Evolutionary conservation across 2,888 invertebrate species (phyloP).

Genomic region (Entomobrya multifasciata): DNA sequence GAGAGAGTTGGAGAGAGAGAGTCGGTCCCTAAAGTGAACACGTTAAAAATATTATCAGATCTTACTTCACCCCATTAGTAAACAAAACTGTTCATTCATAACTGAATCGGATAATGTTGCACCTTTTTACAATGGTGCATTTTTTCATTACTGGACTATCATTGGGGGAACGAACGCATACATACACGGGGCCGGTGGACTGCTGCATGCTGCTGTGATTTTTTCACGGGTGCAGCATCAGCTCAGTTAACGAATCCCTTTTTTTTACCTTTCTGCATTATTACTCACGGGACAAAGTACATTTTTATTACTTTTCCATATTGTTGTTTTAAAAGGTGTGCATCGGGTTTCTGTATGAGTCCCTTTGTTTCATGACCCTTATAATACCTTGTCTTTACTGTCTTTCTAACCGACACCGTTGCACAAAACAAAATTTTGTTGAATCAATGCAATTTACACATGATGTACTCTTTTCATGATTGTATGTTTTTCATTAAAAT

Average conservation of each 20-base stretch:
- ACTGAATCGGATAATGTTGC: conserved; percentile 47
- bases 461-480: background rate
- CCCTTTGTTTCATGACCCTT: conserved; percentile 1
- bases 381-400: background rate
- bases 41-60: conserved; percentile 59
- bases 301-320: conserved; percentile 27
- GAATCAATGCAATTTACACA: background rate
- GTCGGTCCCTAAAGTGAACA: conserved; percentile 63
- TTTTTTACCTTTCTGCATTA: conserved; percentile 13
- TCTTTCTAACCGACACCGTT: conserved; percentile 1
- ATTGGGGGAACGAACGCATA: background rate
- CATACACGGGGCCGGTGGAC: background rate
- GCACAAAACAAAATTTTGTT: background rate
- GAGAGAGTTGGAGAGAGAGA: conserved; percentile 12
- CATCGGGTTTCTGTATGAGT: background rate
- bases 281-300: conserved; percentile 1
- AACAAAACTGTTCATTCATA: conserved; percentile 48
- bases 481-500: conserved; percentile 45
- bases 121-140: conserved; percentile 54
- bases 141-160: background rate
- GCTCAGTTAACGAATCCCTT: too few species aligned
- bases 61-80: conserved; percentile 65
- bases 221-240: conserved; percentile 11
- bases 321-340: conserved; percentile 46
- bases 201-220: conserved; percentile 34